Conservation (phyloP, 1,140 invertebrate genomes). For the Hetaerina americana region DNA sequence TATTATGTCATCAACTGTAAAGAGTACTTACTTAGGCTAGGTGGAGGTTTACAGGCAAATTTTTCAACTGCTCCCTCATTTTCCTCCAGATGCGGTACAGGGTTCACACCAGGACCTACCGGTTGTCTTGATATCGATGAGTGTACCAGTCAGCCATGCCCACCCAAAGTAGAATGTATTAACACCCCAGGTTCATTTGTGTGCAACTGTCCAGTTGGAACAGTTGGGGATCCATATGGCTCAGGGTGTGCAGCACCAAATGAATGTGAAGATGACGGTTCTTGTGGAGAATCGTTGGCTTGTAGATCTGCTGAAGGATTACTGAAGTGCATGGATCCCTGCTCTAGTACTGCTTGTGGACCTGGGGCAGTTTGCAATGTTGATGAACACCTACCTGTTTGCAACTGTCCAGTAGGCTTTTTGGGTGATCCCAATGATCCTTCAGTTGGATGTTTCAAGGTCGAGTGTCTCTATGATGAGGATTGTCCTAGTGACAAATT, state of each 20-base stretch:
- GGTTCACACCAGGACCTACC: conserved; percentile 50
- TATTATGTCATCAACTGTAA: too few species aligned
- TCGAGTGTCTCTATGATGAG: conserved; percentile 61
- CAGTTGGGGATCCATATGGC: conserved; percentile 62
- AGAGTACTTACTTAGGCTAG: too few species aligned
- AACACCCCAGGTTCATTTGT: conserved; percentile 68
- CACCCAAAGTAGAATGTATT: conserved; percentile 58
- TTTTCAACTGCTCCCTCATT: too few species aligned
- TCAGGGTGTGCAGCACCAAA: conserved; percentile 57
- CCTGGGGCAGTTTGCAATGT: conserved; percentile 56
- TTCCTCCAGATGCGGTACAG: conserved; percentile 47
- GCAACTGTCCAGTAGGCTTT: conserved; percentile 61
- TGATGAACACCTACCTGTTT: conserved; percentile 51
- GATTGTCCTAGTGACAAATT: conserved; percentile 62
- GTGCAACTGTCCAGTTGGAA: conserved; percentile 61
- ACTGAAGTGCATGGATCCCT: conserved; percentile 55
- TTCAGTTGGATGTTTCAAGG: conserved; percentile 62
- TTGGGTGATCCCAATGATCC: conserved; percentile 63
- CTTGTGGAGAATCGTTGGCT: conserved; percentile 56
- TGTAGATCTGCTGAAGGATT: conserved; percentile 45
- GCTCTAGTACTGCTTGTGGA: conserved; percentile 44
- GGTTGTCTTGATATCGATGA: conserved; percentile 67
- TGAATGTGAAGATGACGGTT: conserved; percentile 49
- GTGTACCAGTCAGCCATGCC: conserved; percentile 66
- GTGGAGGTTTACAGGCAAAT: too few species aligned